Base-by-base conservation (phyloP, 2,888 invertebrate species). In the Cerastis leucographa region DNA sequence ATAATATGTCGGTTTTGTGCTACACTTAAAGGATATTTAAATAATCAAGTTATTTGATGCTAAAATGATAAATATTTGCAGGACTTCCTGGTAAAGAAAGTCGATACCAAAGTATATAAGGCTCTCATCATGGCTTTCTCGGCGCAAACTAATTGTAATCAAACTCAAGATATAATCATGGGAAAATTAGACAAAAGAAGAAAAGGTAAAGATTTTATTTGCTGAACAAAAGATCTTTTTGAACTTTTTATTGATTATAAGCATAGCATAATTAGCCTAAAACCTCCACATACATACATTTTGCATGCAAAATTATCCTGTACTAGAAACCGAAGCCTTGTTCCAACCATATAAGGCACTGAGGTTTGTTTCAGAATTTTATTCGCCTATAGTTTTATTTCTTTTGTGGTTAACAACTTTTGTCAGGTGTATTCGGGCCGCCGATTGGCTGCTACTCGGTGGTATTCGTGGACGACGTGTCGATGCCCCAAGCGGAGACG, bases 401-500 rank as follows among this genome's bases (percentile, higher is more conserved):
- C 0, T 35, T 51, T 64, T 40, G 11, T 22, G 49, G 2, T 62
- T 0, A 61, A 12, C 29, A 12, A 4, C 22, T 1, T 22, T 71
- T 44, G 29, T 5, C 71, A 97, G 98, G 99, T 2, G 98, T 99
- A 22, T 99, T 97, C 92, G 99, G 99, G 0, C 99, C 99, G 1
- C 99, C 99, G 0, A 97, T 99, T 69, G 99, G 99, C 8, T 99
- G 99, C 92, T 97, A 98, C 89, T 98, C 98, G 94, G 98, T 99
- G 22, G 97, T 99, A 67, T 99, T 99, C 93, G 98, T 99, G 54
- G 99, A 99, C 91, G 99, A 99, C 93, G 97, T 99, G n/a, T 99
- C 99, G 89, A 99, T 99, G 99, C 99, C 99, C 0, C 96, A 98
- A 88, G 98, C 98, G 74, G 99, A 99, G 94, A 97, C 97, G 3